Conservation (phyloP, 2,113 vertebrate species). For the Cephalopterus ornatus region DNA sequence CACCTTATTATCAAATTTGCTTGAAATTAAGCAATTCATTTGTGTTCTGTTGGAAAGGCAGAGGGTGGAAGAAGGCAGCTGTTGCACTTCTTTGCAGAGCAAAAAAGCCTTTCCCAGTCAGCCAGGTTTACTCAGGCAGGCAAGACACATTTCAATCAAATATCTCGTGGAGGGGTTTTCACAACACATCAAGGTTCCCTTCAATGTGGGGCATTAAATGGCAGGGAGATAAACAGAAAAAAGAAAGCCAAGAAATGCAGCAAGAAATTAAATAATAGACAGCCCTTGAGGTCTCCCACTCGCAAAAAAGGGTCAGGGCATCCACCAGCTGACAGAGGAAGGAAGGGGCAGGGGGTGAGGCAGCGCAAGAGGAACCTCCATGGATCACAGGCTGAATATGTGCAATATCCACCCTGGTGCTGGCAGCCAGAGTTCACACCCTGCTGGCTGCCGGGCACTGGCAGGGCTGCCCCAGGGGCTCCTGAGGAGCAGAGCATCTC, state of each 20-base stretch:
- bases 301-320: neutral
- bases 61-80: neutral
- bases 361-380: neutral
- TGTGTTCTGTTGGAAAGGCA: neutral
- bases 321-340: neutral
- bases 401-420: neutral
- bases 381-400: neutral
- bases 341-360: neutral
- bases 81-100: neutral
- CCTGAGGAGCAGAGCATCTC: neutral
- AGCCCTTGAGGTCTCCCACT: neutral
- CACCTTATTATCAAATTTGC: neutral
- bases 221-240: neutral
- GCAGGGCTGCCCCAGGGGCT: neutral
- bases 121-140: neutral
- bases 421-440: neutral
- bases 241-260: neutral
- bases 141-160: neutral
- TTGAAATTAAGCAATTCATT: neutral
- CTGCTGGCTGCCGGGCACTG: accelerated
- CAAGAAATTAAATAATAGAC: neutral
- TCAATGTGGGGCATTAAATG: accelerated
- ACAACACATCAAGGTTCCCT: neutral
- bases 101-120: neutral
- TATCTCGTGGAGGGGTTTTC: neutral